Evolutionary conservation across 2,888 invertebrate genomes (phyloP), one percentile per base, ranked within the genome.

Genomic region (Nomada ruficornis): DNA sequence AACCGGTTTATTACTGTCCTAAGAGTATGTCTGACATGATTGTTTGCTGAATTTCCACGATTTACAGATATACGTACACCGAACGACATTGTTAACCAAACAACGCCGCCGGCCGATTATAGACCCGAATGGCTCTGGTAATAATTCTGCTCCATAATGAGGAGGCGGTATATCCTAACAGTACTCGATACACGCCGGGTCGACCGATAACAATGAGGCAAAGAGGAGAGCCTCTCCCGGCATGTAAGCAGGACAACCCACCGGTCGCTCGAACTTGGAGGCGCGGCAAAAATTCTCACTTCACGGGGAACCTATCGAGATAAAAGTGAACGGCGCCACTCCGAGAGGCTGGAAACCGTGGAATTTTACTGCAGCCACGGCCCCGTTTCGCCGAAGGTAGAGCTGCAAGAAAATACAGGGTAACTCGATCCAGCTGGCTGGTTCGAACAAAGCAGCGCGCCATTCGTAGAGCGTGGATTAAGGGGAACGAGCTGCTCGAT

Each of bases 381-480:
- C 29, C 42, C 54, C 15, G 23, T 42, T 23, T 23, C 36, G 10
- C 13, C 29, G 29, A 42, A 44, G 42, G 2, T 3, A 20, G 29
- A 70, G n/a, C 47, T 50, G 60, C 29, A 47, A 47, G 60, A 70
- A 70, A 70, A 70, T 70, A 47, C 47, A 70, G 59, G 20, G 70
- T 60, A 70, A 70, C 47, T 60, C 20, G 70, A 50, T 70, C 20
- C 70, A 29, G 29, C 59, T 36, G 47, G 15, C 20, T 20, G 15
- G 20, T 50, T 62, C 70, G 70, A 50, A 60, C 70, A 71, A 62
- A 70, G 59, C 23, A n/a, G 13, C 47, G 13, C 47, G 67, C 18
- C 36, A 42, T 20, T 55, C 67, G 67, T 15, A 15, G 29, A n/a
- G n/a, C 54, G 3, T 18, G 42, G 57, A 36, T 36, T 36, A 9